These are phyloP conservation scores for Plotosus lineatus DNA, from an alignment of 2,113 vertebrate species.

Conservation along the genomic window DNA sequence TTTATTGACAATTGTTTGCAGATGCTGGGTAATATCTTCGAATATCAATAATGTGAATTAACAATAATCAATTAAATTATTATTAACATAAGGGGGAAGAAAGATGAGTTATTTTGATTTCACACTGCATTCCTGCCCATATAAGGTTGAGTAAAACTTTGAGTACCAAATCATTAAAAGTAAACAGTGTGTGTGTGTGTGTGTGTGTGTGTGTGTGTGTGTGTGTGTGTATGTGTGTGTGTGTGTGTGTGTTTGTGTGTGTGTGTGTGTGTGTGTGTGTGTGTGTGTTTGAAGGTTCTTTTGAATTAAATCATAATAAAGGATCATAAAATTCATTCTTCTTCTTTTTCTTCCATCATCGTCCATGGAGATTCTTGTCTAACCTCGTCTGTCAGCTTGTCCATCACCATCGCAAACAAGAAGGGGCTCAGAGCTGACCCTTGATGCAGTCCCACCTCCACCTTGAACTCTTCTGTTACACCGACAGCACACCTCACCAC, in stretches of 20 bases:
- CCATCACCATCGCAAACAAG: too few relatives aligned
- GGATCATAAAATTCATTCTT: not conserved
- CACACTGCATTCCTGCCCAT: slow-evolving; percentile 34
- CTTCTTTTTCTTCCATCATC: too few relatives aligned
- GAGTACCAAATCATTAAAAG: slow-evolving; percentile 20
- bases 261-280: not conserved
- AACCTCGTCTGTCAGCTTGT: too few relatives aligned
- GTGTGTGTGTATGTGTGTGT: not conserved
- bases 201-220: slow-evolving; percentile 19
- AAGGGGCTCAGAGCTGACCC: too few relatives aligned
- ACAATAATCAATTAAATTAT: not conserved
- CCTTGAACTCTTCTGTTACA: too few relatives aligned
- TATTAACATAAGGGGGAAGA: too few relatives aligned
- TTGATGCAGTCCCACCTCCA: too few relatives aligned
- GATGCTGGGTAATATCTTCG: not conserved
- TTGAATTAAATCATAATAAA: not conserved
- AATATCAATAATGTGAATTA: too few relatives aligned
- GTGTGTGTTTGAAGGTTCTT: not conserved
- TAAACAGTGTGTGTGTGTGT: slow-evolving; percentile 21
- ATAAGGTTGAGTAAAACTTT: slow-evolving; percentile 21
- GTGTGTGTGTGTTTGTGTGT: not conserved
- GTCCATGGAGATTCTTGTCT: too few relatives aligned
- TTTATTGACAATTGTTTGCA: not conserved
- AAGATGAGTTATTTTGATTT: too few relatives aligned
- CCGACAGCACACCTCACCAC: too few relatives aligned